A percentile compares a stretch with the other conserved stretches of the same genome.
Evolutionary conservation across 2,797 vertebrate species (phyloP).

Genomic region (Myripristis murdjan): DNA sequence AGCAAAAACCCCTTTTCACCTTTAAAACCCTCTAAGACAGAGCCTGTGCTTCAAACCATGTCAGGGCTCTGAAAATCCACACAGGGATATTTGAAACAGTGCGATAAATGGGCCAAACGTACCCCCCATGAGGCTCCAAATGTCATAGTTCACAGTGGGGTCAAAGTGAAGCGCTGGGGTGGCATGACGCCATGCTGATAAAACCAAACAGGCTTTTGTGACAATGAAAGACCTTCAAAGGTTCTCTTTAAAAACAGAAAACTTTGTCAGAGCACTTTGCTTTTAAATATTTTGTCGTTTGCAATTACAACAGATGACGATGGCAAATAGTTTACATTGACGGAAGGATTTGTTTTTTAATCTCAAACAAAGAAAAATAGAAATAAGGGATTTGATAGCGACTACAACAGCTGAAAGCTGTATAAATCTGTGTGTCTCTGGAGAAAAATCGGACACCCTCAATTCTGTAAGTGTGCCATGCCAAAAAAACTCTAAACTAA

Average conservation of each 20-base stretch:
- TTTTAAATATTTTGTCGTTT: constrained; percentile 45
- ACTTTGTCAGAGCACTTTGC: constrained; percentile 55
- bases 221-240: constrained; percentile 86
- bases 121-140: constrained; percentile 82
- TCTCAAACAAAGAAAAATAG: constrained; percentile 66
- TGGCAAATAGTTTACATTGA: constrained; percentile 31
- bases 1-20: constrained; percentile 65
- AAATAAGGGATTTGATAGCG: constrained; percentile 80
- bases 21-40: constrained; percentile 78
- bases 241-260: constrained; percentile 53
- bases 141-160: constrained; percentile 88
- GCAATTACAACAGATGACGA: constrained; percentile 42
- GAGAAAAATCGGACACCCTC: constrained; percentile 88
- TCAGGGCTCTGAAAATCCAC: constrained; percentile 79
- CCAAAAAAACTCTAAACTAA: constrained; percentile 90
- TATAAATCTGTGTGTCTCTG: constrained; percentile 85
- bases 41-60: constrained; percentile 72
- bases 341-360: constrained; percentile 53
- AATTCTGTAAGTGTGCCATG: constrained; percentile 87
- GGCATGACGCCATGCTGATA: constrained; percentile 82
- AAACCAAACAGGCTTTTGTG: constrained; percentile 85
- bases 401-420: constrained; percentile 85
- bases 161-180: constrained; percentile 85
- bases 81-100: constrained; percentile 83
- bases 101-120: constrained; percentile 83